Conservation (phyloP, 2,797 vertebrate species). For the Notamacropus eugenii region DNA sequence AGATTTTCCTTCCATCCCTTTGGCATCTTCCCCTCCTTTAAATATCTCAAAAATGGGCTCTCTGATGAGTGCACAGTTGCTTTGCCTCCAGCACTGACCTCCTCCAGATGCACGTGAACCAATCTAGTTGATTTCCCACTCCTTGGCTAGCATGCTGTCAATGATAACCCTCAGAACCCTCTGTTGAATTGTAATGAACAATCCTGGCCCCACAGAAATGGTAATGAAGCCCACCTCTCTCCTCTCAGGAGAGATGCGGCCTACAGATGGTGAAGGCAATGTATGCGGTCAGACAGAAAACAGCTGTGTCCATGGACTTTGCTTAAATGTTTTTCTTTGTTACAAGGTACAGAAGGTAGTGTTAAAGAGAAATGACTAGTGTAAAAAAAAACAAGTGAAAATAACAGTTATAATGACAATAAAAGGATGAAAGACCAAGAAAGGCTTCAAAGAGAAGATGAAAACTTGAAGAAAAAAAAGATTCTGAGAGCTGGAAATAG, state of each 20-base stretch:
- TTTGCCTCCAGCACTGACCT: background rate
- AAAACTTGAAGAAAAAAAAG: background rate
- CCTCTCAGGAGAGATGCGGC: background rate
- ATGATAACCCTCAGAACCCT: background rate
- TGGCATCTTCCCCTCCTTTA: background rate
- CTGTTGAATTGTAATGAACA: background rate
- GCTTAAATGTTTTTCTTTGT: background rate
- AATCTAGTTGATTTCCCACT: background rate
- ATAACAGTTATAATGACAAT: background rate
- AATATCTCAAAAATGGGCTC: background rate
- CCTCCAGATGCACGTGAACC: background rate
- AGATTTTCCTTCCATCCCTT: background rate
- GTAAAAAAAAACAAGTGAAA: background rate
- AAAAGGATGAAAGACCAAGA: background rate
- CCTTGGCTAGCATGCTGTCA: background rate
- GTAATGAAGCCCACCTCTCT: background rate
- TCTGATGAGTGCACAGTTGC: background rate
- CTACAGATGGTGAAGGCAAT: background rate
- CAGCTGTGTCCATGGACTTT: background rate
- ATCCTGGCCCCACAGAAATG: background rate
- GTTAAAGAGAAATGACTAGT: background rate
- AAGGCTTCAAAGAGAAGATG: background rate
- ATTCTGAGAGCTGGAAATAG: background rate
- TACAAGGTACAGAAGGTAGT: background rate
- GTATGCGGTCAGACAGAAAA: background rate